Conservation (phyloP, 2,113 vertebrate genomes). For the Cavia aperea region DNA sequence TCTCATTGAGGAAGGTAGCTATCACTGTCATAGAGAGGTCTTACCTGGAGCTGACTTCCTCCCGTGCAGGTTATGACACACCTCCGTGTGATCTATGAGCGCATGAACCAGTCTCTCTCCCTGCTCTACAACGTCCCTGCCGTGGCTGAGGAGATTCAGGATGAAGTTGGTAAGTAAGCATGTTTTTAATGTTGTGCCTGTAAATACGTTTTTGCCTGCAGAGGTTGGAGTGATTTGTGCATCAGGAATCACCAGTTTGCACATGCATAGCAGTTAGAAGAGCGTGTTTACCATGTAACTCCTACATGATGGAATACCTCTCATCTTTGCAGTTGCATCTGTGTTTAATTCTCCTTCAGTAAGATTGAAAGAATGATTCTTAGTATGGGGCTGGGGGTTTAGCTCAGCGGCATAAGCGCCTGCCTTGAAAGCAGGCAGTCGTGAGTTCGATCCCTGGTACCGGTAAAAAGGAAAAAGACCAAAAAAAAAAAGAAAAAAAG, state of each 20-base stretch:
- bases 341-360: not conserved
- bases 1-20: not conserved
- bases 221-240: not conserved
- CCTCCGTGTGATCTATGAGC: conserved; percentile 95
- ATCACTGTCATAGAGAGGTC: not conserved
- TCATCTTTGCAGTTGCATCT: not conserved
- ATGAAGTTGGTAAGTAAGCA: conserved; percentile 95
- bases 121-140: conserved; percentile 96
- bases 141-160: conserved; percentile 94
- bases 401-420: too few species aligned
- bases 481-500: too few species aligned
- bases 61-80: conserved; percentile 90
- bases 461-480: too few species aligned
- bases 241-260: not conserved
- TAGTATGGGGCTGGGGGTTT: not conserved
- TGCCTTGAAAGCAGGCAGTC: too few species aligned
- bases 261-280: not conserved
- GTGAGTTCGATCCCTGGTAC: too few species aligned
- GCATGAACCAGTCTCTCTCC: conserved; percentile 98
- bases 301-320: not conserved
- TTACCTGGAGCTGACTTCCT: not conserved
- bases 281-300: not conserved
- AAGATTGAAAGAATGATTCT: not conserved
- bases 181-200: not conserved
- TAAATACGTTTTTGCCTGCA: too few species aligned